Conservation (phyloP, 2,888 invertebrate species). For the Eupithecia insigniata region DNA sequence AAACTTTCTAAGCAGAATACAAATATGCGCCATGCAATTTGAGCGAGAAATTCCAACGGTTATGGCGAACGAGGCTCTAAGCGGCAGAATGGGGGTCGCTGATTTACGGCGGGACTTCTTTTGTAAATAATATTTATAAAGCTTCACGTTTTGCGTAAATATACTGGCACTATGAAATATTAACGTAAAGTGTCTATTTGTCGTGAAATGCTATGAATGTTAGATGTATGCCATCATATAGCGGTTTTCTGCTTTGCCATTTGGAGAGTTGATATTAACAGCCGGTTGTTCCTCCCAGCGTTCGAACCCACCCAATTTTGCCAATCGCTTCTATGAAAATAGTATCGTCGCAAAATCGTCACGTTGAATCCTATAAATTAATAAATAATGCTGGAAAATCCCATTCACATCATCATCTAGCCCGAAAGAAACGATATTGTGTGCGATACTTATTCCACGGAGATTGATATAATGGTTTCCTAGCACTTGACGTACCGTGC, state of each 20-base stretch:
- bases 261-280: background rate
- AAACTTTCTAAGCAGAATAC: constrained; percentile 26
- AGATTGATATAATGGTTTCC: too few relatives aligned
- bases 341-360: too few relatives aligned
- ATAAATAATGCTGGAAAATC: too few relatives aligned
- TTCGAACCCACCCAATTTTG: too few relatives aligned
- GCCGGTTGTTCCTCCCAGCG: background rate
- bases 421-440: too few relatives aligned
- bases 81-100: constrained; percentile 14
- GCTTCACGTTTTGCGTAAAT: background rate
- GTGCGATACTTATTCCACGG: too few relatives aligned
- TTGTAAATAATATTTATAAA: constrained; percentile 19
- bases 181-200: background rate
- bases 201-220: background rate
- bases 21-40: constrained; percentile 38
- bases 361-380: too few relatives aligned
- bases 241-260: background rate
- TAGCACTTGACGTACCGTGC: too few relatives aligned
- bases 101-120: constrained; percentile 21
- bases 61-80: constrained; percentile 26
- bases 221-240: background rate
- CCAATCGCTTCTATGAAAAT: too few relatives aligned
- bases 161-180: background rate
- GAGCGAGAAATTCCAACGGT: constrained; percentile 23
- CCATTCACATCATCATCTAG: too few relatives aligned